Evolutionary conservation across 53 echinoderm and acorn worm genomes (phyloP).

Genomic region (Temnopleurus reevesii): DNA sequence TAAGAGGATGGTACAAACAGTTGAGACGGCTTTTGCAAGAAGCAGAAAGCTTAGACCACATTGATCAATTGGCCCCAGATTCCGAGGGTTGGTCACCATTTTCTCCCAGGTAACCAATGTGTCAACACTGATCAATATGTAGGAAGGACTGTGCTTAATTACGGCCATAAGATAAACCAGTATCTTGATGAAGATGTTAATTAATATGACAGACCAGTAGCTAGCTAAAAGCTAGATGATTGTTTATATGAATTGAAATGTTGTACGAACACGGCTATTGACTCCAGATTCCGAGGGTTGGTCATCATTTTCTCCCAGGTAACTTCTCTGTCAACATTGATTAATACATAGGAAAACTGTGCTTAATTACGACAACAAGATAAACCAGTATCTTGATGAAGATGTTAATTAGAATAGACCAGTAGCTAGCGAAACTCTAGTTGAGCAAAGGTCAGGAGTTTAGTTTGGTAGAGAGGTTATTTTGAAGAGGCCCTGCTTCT

Average conservation of each 20-base stretch:
- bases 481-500: too few species aligned
- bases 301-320: neutral
- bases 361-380: neutral
- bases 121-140: neutral
- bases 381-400: constrained; percentile 3
- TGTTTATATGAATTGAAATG: too few species aligned
- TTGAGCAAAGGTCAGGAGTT: constrained; percentile 2
- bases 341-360: neutral
- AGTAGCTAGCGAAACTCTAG: constrained; percentile 2
- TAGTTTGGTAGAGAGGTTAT: too few species aligned
- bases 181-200: neutral
- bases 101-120: neutral
- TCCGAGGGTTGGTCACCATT: neutral
- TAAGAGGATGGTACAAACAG: too few species aligned
- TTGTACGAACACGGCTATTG: too few species aligned
- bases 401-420: neutral
- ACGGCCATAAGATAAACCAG: neutral
- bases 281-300: neutral
- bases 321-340: neutral
- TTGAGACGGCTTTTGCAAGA: too few species aligned
- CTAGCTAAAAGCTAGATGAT: neutral
- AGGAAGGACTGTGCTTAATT: neutral
- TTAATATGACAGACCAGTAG: constrained; percentile 9
- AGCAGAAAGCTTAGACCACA: too few species aligned
- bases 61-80: neutral